Percentiles rank a stretch among this genome's conserved stretches.
phyloP scores from a whole-genome alignment of 2,888 invertebrate species.

The Acronicta psi region DNA sequence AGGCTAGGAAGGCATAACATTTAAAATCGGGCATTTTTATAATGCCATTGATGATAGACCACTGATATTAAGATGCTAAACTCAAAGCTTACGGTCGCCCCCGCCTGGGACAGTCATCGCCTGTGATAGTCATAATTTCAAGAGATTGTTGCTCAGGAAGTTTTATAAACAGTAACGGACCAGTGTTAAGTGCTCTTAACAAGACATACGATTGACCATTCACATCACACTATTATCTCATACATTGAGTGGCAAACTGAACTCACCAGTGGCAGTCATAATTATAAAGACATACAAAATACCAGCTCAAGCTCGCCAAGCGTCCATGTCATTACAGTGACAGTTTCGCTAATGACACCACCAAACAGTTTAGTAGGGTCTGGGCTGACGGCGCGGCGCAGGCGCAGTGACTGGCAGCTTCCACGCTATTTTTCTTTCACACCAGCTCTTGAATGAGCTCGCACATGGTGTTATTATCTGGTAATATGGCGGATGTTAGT shows the following conservation, averaged over 20 bases:
- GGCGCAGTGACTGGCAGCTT: slow-evolving; percentile 23
- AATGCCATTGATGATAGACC: no score
- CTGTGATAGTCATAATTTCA: no score
- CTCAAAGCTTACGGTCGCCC: no score
- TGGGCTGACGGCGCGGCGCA: neutral
- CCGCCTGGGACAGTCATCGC: no score
- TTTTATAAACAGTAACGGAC: no score
- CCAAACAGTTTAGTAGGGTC: slow-evolving; percentile 20
- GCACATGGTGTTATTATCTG: slow-evolving; percentile 22
- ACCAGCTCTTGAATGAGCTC: slow-evolving; percentile 24
- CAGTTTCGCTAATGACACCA: slow-evolving; percentile 22
- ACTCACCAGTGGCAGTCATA: neutral
- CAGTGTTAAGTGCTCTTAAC: no score
- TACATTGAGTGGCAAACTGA: neutral
- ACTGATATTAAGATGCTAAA: no score
- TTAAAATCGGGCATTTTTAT: no score
- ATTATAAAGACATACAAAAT: slow-evolving; percentile 1
- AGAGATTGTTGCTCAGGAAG: no score
- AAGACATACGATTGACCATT: no score
- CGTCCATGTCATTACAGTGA: neutral
- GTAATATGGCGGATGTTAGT: slow-evolving; percentile 58
- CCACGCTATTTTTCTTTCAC: slow-evolving; percentile 4
- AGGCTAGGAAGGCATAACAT: no score
- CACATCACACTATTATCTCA: neutral
- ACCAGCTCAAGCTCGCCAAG: neutral